Base-by-base conservation (phyloP, 2,797 vertebrate species). In the Anabas testudineus region DNA sequence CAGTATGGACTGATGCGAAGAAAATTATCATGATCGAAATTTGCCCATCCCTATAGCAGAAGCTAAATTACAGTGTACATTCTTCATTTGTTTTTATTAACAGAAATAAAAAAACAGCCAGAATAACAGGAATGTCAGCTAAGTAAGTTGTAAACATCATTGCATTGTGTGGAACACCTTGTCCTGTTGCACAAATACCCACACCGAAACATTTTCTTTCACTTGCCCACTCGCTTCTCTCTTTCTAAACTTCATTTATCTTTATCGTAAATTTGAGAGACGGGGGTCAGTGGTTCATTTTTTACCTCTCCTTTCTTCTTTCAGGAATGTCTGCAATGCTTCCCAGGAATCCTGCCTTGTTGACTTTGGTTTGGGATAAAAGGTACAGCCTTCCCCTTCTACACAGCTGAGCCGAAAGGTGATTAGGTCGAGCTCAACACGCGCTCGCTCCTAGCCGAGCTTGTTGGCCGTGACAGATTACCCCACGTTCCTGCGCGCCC, bases 311-410 rank as follows among this genome's bases (percentile, higher is more conserved):
- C 77, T 79, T 89, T 89, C 74, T 87, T 68, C 85, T 87, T 91
- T 93, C 82, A 94, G 93, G 93, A 95, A 94, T 94, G 91, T 93
- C 86, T 90, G 92, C 89, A 94, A 94, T 95, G 89, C 86, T 87
- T 93, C 88, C 71, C 84, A 88, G 90, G 90, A 94, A 92, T 93
- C 87, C 85, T 67, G 70, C 70, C 85, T 90, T 94, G 93, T 94
- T 95, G 93, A 92, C 91, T 94, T 95, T 94, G 92, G 91, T 93
- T 90, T 86, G 86, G 86, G 93, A 94, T 95, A 88, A 95, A 95
- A 95, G 91, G 85, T 91, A 74, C 68, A 81, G 83, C 86, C 88
- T 87, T 79, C 83, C 90, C 86, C 92, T 85, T 90, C 93, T 89
- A 92, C 84, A 64, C 49, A 71, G 82, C 87, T 92, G 91, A 94